These are phyloP conservation scores for Lithobates pipiens DNA, from an alignment of 2,797 vertebrate genomes.

Conservation along the genomic window DNA sequence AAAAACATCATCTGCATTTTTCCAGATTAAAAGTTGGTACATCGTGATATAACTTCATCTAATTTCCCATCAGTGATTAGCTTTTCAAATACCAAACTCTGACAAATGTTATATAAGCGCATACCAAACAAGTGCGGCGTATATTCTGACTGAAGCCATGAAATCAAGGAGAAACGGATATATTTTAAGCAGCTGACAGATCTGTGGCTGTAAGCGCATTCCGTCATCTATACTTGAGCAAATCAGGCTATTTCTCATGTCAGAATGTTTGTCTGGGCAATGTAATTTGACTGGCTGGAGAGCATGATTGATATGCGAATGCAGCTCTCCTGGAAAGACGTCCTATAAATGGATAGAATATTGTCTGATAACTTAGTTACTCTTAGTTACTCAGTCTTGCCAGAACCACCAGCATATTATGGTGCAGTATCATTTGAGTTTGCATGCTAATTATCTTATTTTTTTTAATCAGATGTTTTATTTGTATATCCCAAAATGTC, in stretches of 20 bases:
- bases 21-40: background rate
- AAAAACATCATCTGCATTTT: background rate
- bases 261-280: slow-evolving; percentile 47
- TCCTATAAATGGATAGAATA: slow-evolving; percentile 1
- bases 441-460: background rate
- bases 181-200: slow-evolving; percentile 54
- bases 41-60: background rate
- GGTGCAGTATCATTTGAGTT: background rate
- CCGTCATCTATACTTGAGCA: slow-evolving; percentile 45
- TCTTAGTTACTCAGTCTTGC: background rate
- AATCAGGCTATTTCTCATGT: slow-evolving; percentile 50
- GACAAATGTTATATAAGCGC: slow-evolving; percentile 9
- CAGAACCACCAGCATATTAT: background rate
- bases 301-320: slow-evolving; percentile 45
- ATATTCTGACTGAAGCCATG: slow-evolving; percentile 24
- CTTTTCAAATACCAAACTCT: slow-evolving; percentile 4
- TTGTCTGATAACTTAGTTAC: background rate
- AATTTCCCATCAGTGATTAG: slow-evolving; percentile 18
- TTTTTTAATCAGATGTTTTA: background rate
- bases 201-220: slow-evolving; percentile 46
- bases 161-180: slow-evolving; percentile 44
- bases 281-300: slow-evolving; percentile 52
- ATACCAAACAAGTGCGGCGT: background rate
- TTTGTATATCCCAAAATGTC: background rate
- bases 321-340: slow-evolving; percentile 35